Evolutionary conservation across 2,888 invertebrate species (phyloP).

Genomic region (Camptogramma bilineatum): DNA sequence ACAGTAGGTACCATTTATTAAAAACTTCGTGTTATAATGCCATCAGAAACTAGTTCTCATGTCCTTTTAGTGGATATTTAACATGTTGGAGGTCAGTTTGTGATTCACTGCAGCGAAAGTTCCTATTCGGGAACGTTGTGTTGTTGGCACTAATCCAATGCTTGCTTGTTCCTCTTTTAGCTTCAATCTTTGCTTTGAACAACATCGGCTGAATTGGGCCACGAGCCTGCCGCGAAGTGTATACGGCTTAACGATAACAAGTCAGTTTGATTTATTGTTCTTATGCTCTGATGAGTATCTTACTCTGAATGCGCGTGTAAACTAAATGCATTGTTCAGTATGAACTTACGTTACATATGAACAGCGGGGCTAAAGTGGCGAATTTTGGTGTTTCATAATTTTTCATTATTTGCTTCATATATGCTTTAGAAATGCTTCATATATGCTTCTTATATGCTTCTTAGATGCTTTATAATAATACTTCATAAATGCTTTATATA

Average conservation of each 20-base stretch:
- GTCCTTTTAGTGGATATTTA: constrained; percentile 13
- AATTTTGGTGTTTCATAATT: too few relatives aligned
- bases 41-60: too few relatives aligned
- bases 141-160: constrained; percentile 51
- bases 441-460: too few relatives aligned
- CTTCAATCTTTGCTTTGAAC: constrained; percentile 25
- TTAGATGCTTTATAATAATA: too few relatives aligned
- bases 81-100: constrained; percentile 43
- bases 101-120: constrained; percentile 53
- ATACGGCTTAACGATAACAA: background rate
- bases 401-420: too few relatives aligned
- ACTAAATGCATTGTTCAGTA: background rate
- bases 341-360: too few relatives aligned
- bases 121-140: constrained; percentile 47
- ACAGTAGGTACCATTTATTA: too few relatives aligned
- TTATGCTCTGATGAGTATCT: background rate
- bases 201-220: constrained; percentile 19
- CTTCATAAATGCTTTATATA: too few relatives aligned
- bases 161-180: constrained; percentile 38
- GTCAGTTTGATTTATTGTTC: background rate
- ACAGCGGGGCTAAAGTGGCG: too few relatives aligned
- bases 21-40: too few relatives aligned
- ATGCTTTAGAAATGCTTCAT: too few relatives aligned
- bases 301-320: background rate
- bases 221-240: constrained; percentile 3